Evolutionary conservation across 2,113 vertebrate species (phyloP), one percentile per base, ranked within the genome.

Genomic region (Leucoraja erinaceus): DNA sequence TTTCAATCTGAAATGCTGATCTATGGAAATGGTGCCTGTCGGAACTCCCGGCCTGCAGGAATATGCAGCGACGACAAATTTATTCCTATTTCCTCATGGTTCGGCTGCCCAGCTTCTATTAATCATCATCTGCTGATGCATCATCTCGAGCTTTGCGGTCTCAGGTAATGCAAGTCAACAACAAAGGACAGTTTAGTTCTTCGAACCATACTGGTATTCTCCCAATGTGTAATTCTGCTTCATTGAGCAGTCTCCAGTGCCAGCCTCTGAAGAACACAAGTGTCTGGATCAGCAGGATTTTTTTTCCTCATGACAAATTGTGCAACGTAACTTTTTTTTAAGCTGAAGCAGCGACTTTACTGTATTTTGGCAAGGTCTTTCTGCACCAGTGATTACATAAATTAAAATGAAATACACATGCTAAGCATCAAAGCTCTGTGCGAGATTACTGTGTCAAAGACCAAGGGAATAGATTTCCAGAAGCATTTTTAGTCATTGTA

Each of bases 331-430:
- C 81, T 84, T 74, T 91, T 72, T 22, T 47, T 86, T 86, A 8
- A 83, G 83, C 83, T 88, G 90, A 91, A 47, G 47, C 90, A 88
- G 66, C 90, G 11, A 72, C 90, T 91, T 72, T 70, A 72, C 90
- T 91, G n/a, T n/a, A 22, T 47, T 91, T 91, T 70, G 68, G 66
- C 90, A 91, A 54, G 11, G 33, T 31, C 54, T 74, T 91, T 72
- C 68, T 54, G 90, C 90, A 38, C n/a, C 90, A 91, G 90, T 47
- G 90, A 70, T 28, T 72, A 70, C 90, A 91, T 54, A 72, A 91
- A 72, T 70, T 74, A 33, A 54, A 91, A 38, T 47, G 66, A 91
- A 54, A 91, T 72, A 20, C 28, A 88, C 83, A 66, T 5, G 11
- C 20, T 16, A 88, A 88, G 83, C 56, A 63, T 88, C 61, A 31